Conservation (phyloP, 2,113 vertebrate species). For the Mesembrinibis cayennensis region DNA sequence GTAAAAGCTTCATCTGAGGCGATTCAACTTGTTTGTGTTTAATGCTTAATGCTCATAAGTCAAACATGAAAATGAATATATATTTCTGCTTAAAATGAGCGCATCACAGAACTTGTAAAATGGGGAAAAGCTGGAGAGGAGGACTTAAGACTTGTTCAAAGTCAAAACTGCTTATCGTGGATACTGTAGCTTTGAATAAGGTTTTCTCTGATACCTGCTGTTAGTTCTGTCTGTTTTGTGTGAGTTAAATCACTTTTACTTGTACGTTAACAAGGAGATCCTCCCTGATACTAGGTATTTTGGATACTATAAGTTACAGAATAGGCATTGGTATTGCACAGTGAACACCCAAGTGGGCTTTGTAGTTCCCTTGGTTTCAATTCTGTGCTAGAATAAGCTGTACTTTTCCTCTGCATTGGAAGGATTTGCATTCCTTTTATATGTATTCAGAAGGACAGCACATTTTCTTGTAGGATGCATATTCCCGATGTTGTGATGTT, state of each 20-base stretch:
- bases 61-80: not conserved
- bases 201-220: not conserved
- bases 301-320: not conserved
- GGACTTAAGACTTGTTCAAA: not conserved
- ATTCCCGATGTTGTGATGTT: fast-evolving
- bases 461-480: not conserved
- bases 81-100: not conserved
- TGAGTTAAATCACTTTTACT: not conserved
- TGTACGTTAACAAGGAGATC: not conserved
- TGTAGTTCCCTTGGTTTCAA: constrained; percentile 76
- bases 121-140: not conserved
- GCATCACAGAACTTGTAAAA: not conserved
- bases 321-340: constrained; percentile 13
- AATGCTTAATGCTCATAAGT: not conserved
- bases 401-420: constrained; percentile 81
- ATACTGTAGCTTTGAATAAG: not conserved
- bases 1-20: not conserved
- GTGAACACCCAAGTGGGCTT: constrained; percentile 79
- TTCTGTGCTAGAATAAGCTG: constrained; percentile 79
- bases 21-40: not conserved
- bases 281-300: not conserved
- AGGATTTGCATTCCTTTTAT: constrained; percentile 71
- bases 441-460: constrained; percentile 83
- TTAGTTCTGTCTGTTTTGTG: not conserved
- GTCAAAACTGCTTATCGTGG: fast-evolving